phyloP scores from a whole-genome alignment of 2,888 invertebrate species.

The Pyrochroa serraticornis region DNA sequence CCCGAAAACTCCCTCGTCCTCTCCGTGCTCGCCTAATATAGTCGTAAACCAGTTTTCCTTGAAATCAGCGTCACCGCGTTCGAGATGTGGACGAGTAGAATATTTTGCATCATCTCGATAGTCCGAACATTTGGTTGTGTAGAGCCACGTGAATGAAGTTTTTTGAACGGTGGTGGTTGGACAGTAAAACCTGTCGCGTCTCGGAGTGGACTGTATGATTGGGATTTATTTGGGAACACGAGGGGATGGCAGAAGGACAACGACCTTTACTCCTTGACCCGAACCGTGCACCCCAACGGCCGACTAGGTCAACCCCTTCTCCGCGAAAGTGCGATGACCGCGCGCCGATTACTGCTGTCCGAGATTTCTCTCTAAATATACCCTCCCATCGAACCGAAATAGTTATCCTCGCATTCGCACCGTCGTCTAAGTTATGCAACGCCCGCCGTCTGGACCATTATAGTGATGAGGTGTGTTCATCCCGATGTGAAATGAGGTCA shows the following conservation, averaged over 20 bases:
- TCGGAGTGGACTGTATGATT: too few species aligned
- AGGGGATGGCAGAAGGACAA: constrained; percentile 21
- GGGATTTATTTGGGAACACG: constrained; percentile 14
- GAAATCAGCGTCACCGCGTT: too few species aligned
- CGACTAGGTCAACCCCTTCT: constrained; percentile 33
- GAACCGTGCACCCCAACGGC: constrained; percentile 28
- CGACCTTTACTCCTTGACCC: constrained; percentile 34
- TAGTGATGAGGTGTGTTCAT: constrained; percentile 22
- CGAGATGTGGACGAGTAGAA: too few species aligned
- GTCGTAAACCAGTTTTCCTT: too few species aligned
- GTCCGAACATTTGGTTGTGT: too few species aligned
- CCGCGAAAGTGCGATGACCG: constrained; percentile 32
- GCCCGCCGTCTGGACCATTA: constrained; percentile 22
- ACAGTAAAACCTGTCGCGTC: constrained; percentile 24
- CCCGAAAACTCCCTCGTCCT: too few species aligned
- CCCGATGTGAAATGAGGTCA: constrained; percentile 13
- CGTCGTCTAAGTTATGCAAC: constrained; percentile 25
- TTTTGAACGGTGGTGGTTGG: background rate
- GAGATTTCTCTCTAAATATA: constrained; percentile 31
- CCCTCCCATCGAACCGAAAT: constrained; percentile 21
- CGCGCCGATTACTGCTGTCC: constrained; percentile 23
- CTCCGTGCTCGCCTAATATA: too few species aligned
- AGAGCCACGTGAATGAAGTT: too few species aligned
- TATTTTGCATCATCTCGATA: too few species aligned
- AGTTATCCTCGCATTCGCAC: constrained; percentile 23